Evolutionary conservation across 2,797 vertebrate species (phyloP), one percentile per base, ranked within the genome.

Genomic region (Catharus ustulatus): DNA sequence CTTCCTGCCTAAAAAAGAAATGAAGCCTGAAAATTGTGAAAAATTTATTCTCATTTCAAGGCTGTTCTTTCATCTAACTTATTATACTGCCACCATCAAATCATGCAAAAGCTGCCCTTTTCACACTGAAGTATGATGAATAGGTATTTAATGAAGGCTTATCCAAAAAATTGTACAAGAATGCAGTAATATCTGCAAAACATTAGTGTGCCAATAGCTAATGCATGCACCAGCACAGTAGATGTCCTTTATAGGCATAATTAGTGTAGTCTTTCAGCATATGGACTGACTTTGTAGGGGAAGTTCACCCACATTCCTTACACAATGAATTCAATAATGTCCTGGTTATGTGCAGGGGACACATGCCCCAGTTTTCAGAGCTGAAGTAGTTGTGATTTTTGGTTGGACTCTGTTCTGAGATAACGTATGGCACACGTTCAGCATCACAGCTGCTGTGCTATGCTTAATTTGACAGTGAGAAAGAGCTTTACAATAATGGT

Each of bases 11-110:
- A n/a, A 68, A 93, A 92, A 90, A 49, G 51, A 91, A 91, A 90
- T 49, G 45, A 76, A 90, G 66, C 84, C 49, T 84, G 66, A 81
- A 94, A 93, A 86, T 57, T 90, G 34, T 92, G 86, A 93, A 78
- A 90, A 87, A 66, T 52, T 9, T 69, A 27, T 91, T 92, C 57
- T 67, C 2, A 38, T 86, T 88, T 78, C 51, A 91, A 59, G 55
- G 34, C 71, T 84, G 23, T 69, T 90, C 66, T 95, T 96, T 93
- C 86, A 63, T 84, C 45, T 81, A 64, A 43, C 69, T 84, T 77
- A 40, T 36, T 80, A 81, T 78, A 18, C 19, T 52, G 77, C 57
- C 49, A 52, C 83, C 66, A 58, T 48, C 71, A 78, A 84, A 94
- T 85, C 62, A 76, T 62, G 49, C 45, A 79, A 77, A 89, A 89